Conservation (phyloP, 2,797 vertebrate species). For the Schizopygopsis pylzovi region DNA sequence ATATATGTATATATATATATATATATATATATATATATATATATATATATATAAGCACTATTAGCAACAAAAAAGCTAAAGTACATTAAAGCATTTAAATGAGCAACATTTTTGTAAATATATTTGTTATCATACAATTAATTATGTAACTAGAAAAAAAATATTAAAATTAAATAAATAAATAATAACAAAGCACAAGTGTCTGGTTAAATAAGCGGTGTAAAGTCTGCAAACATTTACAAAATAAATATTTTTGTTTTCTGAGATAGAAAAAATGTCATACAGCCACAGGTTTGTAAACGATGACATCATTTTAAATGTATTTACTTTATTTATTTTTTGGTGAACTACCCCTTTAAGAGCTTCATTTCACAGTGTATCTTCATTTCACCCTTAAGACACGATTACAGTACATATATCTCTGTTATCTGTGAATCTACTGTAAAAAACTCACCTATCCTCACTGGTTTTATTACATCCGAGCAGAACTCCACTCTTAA, state of each 20-base stretch:
- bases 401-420: neutral
- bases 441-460: neutral
- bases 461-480: constrained; percentile 11
- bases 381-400: neutral
- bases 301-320: no score
- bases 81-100: no score
- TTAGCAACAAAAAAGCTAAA: no score
- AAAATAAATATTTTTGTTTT: neutral
- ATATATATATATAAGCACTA: no score
- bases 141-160: no score
- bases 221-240: neutral
- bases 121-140: no score
- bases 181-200: neutral
- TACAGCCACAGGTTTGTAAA: neutral
- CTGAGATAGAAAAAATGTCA: neutral
- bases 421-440: neutral
- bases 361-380: neutral
- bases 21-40: no score
- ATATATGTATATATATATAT: no score
- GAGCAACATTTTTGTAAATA: no score
- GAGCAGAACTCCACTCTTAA: neutral
- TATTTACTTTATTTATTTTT: neutral
- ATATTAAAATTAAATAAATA: no score
- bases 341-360: neutral
- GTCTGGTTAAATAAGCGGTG: neutral